Evolutionary conservation across 2,797 vertebrate species (phyloP), one percentile per base, ranked within the genome.

Genomic region (Danio aesculapii): DNA sequence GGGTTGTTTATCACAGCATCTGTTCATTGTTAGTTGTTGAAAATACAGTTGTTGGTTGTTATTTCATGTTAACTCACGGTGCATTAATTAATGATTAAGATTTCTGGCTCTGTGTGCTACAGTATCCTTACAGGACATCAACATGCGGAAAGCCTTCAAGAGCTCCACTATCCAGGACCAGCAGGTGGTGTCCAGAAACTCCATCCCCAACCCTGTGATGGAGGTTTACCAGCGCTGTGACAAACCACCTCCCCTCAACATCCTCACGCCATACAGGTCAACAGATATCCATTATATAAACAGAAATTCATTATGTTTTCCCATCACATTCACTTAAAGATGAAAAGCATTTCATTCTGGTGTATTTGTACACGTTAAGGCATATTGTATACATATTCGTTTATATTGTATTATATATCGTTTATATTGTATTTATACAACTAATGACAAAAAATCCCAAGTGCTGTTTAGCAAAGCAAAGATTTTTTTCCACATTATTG

Each of bases 111-210:
- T 52, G 17, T 30, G 84, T n/a, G 10, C 53, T 71, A 13, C 89
- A 95, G 94, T 95, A 30, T 95, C 94, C 0, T 89, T 95, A 78
- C 94, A 95, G 87, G 94, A 95, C 83, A 95, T 95, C 89, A 95
- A 95, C 87, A 94, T 95, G 93, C 85, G 94, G 77, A 95, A 95
- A 85, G 94, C 94, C 0, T 95, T 95, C 88, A 94, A 93, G 88
- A 95, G 94, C 86, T 94, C 94, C 52, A 94, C 93, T 0, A 92
- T 93, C 66, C 94, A 95, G 88, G 94, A 95, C 81, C 94, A 95
- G 83, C 94, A 95, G 85, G 94, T 94, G 0, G 94, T 95, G 41
- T 93, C 93, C 17, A 90, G 92, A 49, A 91, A 92, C 84, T 92
- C 89, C 71, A 93, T 94, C 84, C 93, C 93, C 6, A 93, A 93